Evolutionary conservation across 2,797 vertebrate genomes (phyloP).

Genomic region (Myotis myotis): DNA sequence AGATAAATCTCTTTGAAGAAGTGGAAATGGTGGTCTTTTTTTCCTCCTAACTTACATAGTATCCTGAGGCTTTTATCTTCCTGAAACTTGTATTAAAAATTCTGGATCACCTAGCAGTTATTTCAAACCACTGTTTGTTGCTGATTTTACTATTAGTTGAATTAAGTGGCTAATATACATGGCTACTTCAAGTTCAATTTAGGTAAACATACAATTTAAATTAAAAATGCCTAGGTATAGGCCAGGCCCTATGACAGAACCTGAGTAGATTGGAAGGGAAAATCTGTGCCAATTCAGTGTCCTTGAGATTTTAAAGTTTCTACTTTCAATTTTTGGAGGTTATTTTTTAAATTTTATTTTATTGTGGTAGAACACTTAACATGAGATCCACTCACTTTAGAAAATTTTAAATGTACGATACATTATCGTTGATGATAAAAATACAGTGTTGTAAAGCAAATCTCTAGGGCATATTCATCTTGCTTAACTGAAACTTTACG

Average conservation of each 20-base stretch:
- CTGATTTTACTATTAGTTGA: slow-evolving; percentile 6
- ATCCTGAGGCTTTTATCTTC: slow-evolving; percentile 9
- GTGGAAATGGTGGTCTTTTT: neutral
- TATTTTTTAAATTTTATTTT: neutral
- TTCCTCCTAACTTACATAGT: neutral
- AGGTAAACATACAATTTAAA: neutral
- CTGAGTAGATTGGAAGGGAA: neutral
- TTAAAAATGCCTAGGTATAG: neutral
- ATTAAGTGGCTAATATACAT: neutral
- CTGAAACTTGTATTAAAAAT: slow-evolving; percentile 17
- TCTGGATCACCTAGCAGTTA: neutral
- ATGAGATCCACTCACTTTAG: neutral
- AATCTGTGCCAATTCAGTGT: neutral
- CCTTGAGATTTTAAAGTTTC: neutral
- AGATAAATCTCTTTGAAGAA: slow-evolving; percentile 3
- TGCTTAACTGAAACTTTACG: neutral
- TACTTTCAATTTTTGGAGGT: neutral
- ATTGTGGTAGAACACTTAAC: neutral
- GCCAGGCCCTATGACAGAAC: neutral
- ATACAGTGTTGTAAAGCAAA: neutral
- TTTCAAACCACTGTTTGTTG: slow-evolving; percentile 4
- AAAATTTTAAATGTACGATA: neutral
- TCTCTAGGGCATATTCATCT: neutral
- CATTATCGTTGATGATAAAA: neutral
- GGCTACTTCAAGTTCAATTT: neutral